Evolutionary conservation across 2,113 vertebrate genomes (phyloP), one percentile per base, ranked within the genome.

Genomic region (Hemibates koningsi): DNA sequence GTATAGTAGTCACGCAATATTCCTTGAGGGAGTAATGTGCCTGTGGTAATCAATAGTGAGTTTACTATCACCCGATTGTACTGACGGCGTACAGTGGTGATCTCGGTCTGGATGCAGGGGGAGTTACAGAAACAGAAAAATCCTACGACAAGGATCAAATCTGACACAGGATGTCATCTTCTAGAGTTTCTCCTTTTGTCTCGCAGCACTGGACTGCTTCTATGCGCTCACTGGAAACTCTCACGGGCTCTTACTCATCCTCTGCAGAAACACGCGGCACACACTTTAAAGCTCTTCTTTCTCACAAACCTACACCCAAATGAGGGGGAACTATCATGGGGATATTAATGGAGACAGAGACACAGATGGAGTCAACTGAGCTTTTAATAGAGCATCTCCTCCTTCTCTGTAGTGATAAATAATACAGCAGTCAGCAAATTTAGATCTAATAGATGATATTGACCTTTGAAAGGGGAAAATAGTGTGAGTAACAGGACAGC

Each of bases 401-500:
- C 85, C 87, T 80, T 68, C 82, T 90, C 66, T 88, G 45, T 85
- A 48, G 89, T 71, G 89, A 92, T 93, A 93, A 94, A 95, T 94
- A 95, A 92, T 92, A 91, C 93, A 90, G 82, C 84, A 94, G 93
- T 95, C 95, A 95, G 93, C 93, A 94, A 90, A 94, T 92, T 81
- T 57, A 80, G 59, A 88, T 88, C 92, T 92, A 92, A 95, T 90
- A 91, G 89, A 95, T 93, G 93, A 94, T 94, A 93, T 88, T 94
- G 94, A 95, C 94, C 94, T 95, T 93, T 38, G 48, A 88, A 29
- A 59, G 8, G 80, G 73, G 86, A 16, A 61, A 57, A 66, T 14
- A 19, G 48, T n/a, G 80, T 21, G 48, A 45, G 71, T 78, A 50
- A 50, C 24, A 78, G 83, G 53, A 73, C 11, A n/a, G 79, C 5